A percentile compares a stretch with the other conserved stretches of the same genome.
Evolutionary conservation across 2,113 vertebrate species (phyloP).

Genomic region (Oncorhynchus masou): DNA sequence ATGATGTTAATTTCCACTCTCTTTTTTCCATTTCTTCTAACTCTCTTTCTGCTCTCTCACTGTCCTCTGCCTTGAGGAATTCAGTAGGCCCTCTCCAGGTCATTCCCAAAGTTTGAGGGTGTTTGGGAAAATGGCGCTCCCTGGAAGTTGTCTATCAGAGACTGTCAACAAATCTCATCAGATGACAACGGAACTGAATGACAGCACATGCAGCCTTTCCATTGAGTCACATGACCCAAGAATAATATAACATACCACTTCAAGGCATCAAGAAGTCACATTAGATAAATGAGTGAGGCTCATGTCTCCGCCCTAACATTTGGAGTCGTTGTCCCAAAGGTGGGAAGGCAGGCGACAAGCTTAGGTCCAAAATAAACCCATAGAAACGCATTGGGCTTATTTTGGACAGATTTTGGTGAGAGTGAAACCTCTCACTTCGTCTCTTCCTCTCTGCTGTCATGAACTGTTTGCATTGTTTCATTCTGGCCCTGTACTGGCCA

Average conservation of each 20-base stretch:
- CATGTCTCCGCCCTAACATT: too few relatives aligned
- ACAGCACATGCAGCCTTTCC: neutral
- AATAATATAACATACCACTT: neutral
- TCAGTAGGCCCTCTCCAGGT: slow-evolving; percentile 45
- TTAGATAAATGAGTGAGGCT: too few relatives aligned
- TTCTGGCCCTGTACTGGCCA: too few relatives aligned
- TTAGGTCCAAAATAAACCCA: too few relatives aligned
- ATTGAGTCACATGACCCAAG: slow-evolving; percentile 37
- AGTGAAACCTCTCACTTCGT: too few relatives aligned
- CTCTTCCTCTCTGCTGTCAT: neutral
- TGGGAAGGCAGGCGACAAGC: too few relatives aligned
- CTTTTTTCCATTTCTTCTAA: neutral
- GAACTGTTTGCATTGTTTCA: neutral
- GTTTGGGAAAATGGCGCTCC: slow-evolving; percentile 44
- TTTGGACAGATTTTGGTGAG: too few relatives aligned
- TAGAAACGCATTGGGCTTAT: too few relatives aligned
- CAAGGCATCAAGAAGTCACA: neutral
- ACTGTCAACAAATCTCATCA: slow-evolving; percentile 58
- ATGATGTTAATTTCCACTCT: neutral
- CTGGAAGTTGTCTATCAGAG: too few relatives aligned
- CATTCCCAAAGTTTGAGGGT: slow-evolving; percentile 23
- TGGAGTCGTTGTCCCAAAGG: too few relatives aligned
- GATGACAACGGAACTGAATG: slow-evolving; percentile 29
- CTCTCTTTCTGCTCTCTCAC: neutral
- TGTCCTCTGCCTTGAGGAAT: slow-evolving; percentile 39